These are phyloP conservation scores for Cosmorhoe ocellata DNA, from an alignment of 2,888 invertebrate genomes.

Conservation along the genomic window DNA sequence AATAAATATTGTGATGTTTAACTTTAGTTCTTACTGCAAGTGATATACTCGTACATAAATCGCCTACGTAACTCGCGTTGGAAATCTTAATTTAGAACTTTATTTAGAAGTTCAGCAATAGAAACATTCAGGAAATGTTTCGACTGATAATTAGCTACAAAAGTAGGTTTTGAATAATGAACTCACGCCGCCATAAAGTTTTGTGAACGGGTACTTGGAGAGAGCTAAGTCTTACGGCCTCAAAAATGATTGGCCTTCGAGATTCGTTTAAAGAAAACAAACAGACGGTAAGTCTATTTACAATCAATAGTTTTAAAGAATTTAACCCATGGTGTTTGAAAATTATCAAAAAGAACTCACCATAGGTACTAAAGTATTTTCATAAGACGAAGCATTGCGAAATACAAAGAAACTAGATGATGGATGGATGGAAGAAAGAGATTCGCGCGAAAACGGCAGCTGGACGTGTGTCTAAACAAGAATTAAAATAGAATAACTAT, in stretches of 20 bases:
- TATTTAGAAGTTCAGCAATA: constrained; percentile 6
- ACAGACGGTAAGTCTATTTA: constrained; percentile 23
- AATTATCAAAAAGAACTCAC: too few relatives aligned
- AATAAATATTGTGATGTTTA: constrained; percentile 29
- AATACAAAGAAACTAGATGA: constrained; percentile 21
- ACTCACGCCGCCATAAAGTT: background rate
- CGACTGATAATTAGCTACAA: too few relatives aligned
- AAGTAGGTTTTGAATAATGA: too few relatives aligned
- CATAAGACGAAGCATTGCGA: background rate
- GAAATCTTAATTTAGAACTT: constrained; percentile 14
- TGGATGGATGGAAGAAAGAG: constrained; percentile 32
- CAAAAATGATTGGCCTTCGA: constrained; percentile 12
- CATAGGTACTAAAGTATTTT: too few relatives aligned
- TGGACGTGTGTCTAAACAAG: constrained; percentile 63
- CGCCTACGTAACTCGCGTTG: background rate
- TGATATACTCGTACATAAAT: constrained; percentile 10
- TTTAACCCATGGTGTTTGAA: too few relatives aligned
- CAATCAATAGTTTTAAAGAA: background rate
- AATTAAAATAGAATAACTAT: constrained; percentile 56
- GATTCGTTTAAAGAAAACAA: constrained; percentile 40
- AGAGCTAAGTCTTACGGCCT: background rate
- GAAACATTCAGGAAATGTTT: constrained; percentile 7
- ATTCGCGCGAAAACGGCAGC: constrained; percentile 39
- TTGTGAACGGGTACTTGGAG: background rate
- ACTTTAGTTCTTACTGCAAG: constrained; percentile 14